Evolutionary conservation across 2,888 invertebrate species (phyloP).

Genomic region (Andrena minutula): DNA sequence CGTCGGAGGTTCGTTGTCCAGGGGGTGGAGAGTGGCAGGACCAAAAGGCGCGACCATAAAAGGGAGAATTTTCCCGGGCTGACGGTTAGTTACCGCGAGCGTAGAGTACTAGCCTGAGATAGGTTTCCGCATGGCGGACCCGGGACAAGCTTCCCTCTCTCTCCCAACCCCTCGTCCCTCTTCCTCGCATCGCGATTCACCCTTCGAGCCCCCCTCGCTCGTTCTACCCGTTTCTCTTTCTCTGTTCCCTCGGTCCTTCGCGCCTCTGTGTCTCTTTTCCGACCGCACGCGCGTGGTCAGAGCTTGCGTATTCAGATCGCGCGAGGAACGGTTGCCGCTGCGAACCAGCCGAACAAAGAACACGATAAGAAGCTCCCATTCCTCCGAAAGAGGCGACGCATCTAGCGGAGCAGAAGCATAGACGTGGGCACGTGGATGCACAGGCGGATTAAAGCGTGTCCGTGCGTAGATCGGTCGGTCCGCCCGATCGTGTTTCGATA

Average conservation of each 20-base stretch:
- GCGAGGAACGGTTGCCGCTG: background rate
- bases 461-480: constrained; percentile 2
- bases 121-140: constrained; percentile 75
- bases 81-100: constrained; percentile 73
- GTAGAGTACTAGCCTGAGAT: constrained; percentile 64
- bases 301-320: background rate
- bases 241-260: constrained; percentile 12
- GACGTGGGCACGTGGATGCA: too few relatives aligned
- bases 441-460: too few relatives aligned
- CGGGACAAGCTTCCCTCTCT: constrained; percentile 67
- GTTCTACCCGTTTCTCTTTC: background rate
- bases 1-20: constrained; percentile 31
- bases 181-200: constrained; percentile 26
- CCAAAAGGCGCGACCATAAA: constrained; percentile 69
- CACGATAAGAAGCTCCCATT: background rate
- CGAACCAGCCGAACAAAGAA: background rate
- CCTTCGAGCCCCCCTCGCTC: constrained; percentile 6
- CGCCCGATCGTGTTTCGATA: constrained; percentile 78
- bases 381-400: too few relatives aligned
- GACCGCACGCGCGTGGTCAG: constrained; percentile 4
- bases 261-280: background rate
- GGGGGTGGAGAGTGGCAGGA: constrained; percentile 48
- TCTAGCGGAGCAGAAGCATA: too few relatives aligned
- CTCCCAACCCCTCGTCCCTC: constrained; percentile 12
- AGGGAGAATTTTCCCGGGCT: constrained; percentile 69